Evolutionary conservation across 1,140 invertebrate genomes (phyloP), one percentile per base, ranked within the genome.

Genomic region (Drosophila tsacasi): DNA sequence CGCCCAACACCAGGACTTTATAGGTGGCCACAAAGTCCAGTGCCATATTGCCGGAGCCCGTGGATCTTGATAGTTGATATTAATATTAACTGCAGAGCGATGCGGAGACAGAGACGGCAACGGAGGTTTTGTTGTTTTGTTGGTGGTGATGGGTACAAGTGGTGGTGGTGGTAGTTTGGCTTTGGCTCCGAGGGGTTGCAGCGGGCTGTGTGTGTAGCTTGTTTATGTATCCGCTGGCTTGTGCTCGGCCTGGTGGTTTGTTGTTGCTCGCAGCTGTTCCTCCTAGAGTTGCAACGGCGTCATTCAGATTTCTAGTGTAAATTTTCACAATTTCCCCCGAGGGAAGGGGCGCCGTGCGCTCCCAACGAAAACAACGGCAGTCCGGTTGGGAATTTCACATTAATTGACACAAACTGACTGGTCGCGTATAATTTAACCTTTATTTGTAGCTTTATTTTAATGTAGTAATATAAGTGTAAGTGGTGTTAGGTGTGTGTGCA

Each of bases 1-100:
- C 97, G 55, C 97, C 97, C 74, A 98, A 94, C 83, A 98, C 96
- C 65, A 98, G 93, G 55, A 98, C 95, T 94, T 97, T 97, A 93
- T 97, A 97, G 59, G 96, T 97, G 59, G 96, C 96, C 83, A 96
- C 95, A 93, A 97, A 97, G 92, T 97, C 96, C 82, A 97, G 94
- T 94, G 96, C 96, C 96, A 97, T 97, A 54, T 75, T 85, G 63
- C 47, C 37, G 58, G 59, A 67, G 60, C 25, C 32, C 47, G 47
- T 39, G 37, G 54, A 72, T 72, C 40, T 60, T 59, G 50, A 39
- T 67, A 32, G 63, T 25, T 57, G 37, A 50, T 30, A 42, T 23
- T 42, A 73, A 72, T 74, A 73, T 73, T 52, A 61, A 59, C 44
- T 40, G 55, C 76, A 55, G 73, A 71, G 77, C 9, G 30, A 49